Evolutionary conservation across 2,888 invertebrate species (phyloP).

Genomic region (Ormyrus labotus): DNA sequence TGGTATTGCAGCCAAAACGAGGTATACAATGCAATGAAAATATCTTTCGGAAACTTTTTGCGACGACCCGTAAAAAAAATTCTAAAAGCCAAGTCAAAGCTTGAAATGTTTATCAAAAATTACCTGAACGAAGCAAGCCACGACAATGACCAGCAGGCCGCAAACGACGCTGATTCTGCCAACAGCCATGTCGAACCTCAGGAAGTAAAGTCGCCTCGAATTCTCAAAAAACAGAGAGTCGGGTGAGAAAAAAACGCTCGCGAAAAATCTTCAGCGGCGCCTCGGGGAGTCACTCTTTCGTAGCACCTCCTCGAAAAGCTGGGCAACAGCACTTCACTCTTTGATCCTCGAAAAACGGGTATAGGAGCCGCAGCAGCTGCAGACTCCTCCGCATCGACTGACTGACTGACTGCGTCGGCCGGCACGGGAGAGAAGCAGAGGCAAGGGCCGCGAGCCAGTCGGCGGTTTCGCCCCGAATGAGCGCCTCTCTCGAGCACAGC

Average conservation of each 20-base stretch:
- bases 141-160: neutral
- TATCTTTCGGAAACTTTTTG: too few species aligned
- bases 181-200: conserved; percentile 1
- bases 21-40: too few species aligned
- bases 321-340: neutral
- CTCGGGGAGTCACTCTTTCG: neutral
- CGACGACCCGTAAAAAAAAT: too few species aligned
- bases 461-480: conserved; percentile 54
- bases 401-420: too few species aligned
- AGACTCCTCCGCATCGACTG: too few species aligned
- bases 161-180: neutral
- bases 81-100: too few species aligned
- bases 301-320: neutral
- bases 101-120: neutral
- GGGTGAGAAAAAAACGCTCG: neutral
- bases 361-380: neutral
- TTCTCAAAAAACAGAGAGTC: neutral
- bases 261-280: neutral
- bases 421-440: neutral
- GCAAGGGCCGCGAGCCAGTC: conserved; percentile 9
- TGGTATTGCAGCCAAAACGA: neutral
- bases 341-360: neutral
- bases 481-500: conserved; percentile 5
- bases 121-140: conserved; percentile 30
- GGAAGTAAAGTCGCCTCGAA: neutral